Evolutionary conservation across 2,797 vertebrate species (phyloP), one percentile per base, ranked within the genome.

Genomic region (Muraenolepis orangiensis): DNA sequence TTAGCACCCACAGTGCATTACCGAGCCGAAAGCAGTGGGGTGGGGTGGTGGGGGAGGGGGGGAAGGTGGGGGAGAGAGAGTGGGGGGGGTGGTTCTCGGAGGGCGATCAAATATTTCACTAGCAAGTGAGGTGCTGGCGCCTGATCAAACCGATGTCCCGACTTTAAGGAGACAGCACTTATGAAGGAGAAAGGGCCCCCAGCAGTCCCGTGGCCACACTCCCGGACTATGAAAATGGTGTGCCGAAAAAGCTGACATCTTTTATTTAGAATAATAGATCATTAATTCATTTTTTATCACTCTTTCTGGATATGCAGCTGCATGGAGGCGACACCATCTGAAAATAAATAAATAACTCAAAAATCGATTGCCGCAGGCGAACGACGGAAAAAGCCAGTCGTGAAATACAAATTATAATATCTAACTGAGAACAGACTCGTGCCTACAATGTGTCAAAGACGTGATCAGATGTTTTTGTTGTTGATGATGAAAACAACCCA

Each of bases 321-420:
- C 69, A 76, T 64, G 74, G 76, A 75, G 57, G 73, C n/a, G n/a
- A n/a, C n/a, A n/a, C n/a, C n/a, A n/a, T n/a, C n/a, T 84, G 51
- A 78, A 46, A 71, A 70, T 70, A 67, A 13, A 29, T 6, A 67
- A 67, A 67, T 67, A 28, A 67, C 69, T 51, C 73, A 71, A 31
- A 23, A 69, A 69, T 61, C 16, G 6, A 61, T 28, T 14, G 40
- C 40, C 13, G 40, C 40, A 42, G 40, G 40, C 40, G 40, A 42
- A 42, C 13, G 40, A 42, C 40, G 13, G 0, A 14, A 42, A 42
- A 42, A 42, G 14, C 40, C 40, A 42, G 40, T 42, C 40, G 13
- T 42, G 40, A 42, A 42, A 42, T 13, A 14, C 40, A 42, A 16
- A 42, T 42, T 42, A 16, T 42, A 16, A 42, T 14, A 42, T 42